Conservation (phyloP, 2,888 invertebrate genomes). For the Piscicola geometra region DNA sequence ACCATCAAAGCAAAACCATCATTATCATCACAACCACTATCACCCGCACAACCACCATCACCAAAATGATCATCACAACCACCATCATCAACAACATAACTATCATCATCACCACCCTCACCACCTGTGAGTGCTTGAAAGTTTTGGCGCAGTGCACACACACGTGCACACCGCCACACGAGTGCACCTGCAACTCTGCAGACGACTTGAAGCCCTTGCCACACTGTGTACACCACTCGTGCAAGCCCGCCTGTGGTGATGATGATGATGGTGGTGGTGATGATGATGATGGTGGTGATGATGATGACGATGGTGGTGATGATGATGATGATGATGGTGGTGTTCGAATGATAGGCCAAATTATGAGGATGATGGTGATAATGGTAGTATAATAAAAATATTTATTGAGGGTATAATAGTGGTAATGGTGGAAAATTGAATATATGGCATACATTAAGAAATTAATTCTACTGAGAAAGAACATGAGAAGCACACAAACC, state of each 20-base stretch:
- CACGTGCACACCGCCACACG: neutral
- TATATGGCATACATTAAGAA: neutral
- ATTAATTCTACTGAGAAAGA: neutral
- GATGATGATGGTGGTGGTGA: slow-evolving; percentile 1
- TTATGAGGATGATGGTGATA: neutral
- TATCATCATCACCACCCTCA: neutral
- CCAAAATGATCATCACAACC: neutral
- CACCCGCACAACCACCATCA: too few species aligned
- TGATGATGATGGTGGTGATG: neutral
- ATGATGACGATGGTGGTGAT: neutral
- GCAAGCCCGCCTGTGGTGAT: neutral
- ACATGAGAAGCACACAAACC: neutral
- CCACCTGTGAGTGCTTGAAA: slow-evolving; percentile 19
- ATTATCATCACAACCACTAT: too few species aligned
- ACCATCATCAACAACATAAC: too few species aligned
- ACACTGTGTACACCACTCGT: neutral
- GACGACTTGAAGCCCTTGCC: neutral
- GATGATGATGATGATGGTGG: neutral
- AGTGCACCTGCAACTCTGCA: neutral
- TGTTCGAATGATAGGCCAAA: neutral
- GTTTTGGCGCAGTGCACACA: neutral
- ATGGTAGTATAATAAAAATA: neutral
- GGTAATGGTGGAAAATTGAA: neutral
- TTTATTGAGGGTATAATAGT: neutral
- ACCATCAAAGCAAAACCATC: too few species aligned